phyloP scores from a whole-genome alignment of 2,113 vertebrate genomes.

The Thunnus maccoyii region DNA sequence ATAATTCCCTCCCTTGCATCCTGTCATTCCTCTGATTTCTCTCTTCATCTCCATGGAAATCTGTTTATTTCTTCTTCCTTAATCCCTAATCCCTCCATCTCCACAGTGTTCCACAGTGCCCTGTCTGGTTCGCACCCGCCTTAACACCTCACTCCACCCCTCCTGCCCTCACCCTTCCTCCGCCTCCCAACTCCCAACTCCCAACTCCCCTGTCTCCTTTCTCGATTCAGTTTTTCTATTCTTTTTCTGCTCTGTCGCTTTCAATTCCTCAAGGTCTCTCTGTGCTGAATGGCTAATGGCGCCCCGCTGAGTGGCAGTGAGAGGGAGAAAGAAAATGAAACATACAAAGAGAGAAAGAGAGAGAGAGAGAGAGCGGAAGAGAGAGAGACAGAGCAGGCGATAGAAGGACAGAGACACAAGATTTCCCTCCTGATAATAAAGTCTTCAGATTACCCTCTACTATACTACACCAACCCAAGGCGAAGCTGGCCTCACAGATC shows the following conservation, averaged over 20 bases:
- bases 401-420: conserved; percentile 62
- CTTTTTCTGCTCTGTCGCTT: conserved; percentile 86
- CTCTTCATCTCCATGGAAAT: conserved; percentile 76
- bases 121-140: conserved; percentile 48
- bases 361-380: conserved; percentile 17
- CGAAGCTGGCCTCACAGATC: conserved; percentile 51
- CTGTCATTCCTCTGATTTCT: conserved; percentile 59
- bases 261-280: conserved; percentile 83
- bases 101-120: conserved; percentile 50
- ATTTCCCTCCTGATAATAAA: conserved; percentile 75
- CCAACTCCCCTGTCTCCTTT: conserved; percentile 64
- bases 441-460: conserved; percentile 59
- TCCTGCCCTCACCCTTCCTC: conserved; percentile 24
- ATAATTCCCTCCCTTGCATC: conserved; percentile 45
- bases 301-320: conserved; percentile 74
- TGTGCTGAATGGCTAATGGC: conserved; percentile 84
- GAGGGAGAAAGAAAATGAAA: conserved; percentile 75
- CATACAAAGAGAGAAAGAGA: conserved; percentile 54
- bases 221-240: conserved; percentile 72
- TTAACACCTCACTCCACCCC: conserved; percentile 61
- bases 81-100: conserved; percentile 77
- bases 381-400: conserved; percentile 21
- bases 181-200: conserved; percentile 6
- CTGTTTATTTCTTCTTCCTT: conserved; percentile 61
- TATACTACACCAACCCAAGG: conserved; percentile 29